Evolutionary conservation across 2,888 invertebrate genomes (phyloP), one percentile per base, ranked within the genome.

Genomic region (Torymus auratus): DNA sequence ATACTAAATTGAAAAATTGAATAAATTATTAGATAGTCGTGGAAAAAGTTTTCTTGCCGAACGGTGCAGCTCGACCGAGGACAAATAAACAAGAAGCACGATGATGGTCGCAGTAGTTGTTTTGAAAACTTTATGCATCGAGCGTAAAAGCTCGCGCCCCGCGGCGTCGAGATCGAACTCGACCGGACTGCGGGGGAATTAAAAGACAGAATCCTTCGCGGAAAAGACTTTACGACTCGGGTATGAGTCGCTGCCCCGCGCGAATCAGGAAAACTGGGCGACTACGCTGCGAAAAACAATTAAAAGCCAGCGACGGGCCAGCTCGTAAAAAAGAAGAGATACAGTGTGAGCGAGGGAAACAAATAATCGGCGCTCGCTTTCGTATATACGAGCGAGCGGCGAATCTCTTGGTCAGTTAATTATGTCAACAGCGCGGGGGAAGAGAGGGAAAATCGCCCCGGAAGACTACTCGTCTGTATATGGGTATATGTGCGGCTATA

Each of bases 381-480:
- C 65, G 67, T 20, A 14, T 7, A 28, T n/a, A n/a, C n/a, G 41
- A 7, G 20, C 55, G 56, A 69, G 15, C 56, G 23, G 60, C 58
- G 61, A 50, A 77, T 69, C 53, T 76, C 75, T 61, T 23, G 50
- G 64, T 58, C 20, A 53, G 64, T 78, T 78, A 78, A 78, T 78
- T 78, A 78, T 65, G 71, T 78, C 77, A 78, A 71, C 77, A 65
- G 23, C 28, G 5, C 64, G 5, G 23, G 2, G 17, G 2, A 10
- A 41, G 7, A 64, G 75, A 68, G 75, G 53, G 15, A 77, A 70
- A 77, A 69, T 77, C 2, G 58, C 13, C 28, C 17, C 13, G 20
- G 17, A 76, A 76, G 62, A 69, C 53, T 68, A 50, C 58, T 10
- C n/a, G 20, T n/a, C 14, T 17, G 61, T 52, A 55, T 61, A 41